Percentiles rank a stretch among this genome's conserved stretches.
These are phyloP conservation scores for Spongia lamella DNA, from an alignment of 37 sponge, comb jelly and placozoan genomes.

Conservation along the genomic window DNA sequence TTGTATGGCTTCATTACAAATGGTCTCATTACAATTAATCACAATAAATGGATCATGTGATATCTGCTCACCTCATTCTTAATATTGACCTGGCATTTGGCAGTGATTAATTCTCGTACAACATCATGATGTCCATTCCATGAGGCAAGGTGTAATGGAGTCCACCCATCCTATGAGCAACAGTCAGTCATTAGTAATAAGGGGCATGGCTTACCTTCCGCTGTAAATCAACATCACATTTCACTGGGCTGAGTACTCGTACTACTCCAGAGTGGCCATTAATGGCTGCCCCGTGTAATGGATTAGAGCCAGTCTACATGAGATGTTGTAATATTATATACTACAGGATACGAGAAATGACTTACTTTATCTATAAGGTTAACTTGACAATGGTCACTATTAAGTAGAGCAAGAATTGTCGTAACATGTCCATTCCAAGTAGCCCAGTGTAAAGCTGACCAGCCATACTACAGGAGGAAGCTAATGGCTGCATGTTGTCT, in stretches of 20 bases:
- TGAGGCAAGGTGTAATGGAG: constrained; percentile 61
- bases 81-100: constrained; percentile 41
- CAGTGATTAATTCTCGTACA: constrained; percentile 50
- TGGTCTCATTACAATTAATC: too few relatives aligned
- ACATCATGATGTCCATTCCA: constrained; percentile 69
- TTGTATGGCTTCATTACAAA: too few relatives aligned
- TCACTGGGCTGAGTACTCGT: constrained; percentile 27
- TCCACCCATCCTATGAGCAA: constrained; percentile 52
- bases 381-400: constrained; percentile 18
- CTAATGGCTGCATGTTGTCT: neutral
- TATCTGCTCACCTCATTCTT: constrained; percentile 27
- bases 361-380: constrained; percentile 39
- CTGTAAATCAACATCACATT: constrained; percentile 54
- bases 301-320: constrained; percentile 59
- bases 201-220: constrained; percentile 17
- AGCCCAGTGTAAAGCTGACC: constrained; percentile 78
- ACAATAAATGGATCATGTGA: too few relatives aligned
- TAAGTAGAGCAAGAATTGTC: constrained; percentile 39
- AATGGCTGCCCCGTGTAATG: constrained; percentile 68
- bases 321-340: neutral
- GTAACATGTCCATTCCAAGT: constrained; percentile 61
- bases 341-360: neutral
- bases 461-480: constrained; percentile 49
- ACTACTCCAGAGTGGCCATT: constrained; percentile 63
- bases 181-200: neutral